Conservation (phyloP, 2,797 vertebrate species). For the Enteromius mattozi region DNA sequence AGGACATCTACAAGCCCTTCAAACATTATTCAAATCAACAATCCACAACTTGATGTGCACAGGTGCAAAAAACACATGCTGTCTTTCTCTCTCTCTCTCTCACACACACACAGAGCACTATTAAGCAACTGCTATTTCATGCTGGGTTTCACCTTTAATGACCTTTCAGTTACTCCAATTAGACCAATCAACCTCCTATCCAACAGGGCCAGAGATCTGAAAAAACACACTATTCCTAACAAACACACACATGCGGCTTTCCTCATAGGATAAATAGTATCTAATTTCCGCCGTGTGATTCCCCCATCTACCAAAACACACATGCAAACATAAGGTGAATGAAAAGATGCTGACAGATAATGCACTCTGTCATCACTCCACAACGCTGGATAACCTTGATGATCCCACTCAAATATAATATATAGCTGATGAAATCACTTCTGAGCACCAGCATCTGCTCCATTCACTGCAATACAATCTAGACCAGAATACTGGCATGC, state of each 20-base stretch:
- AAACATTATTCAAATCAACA: conserved; percentile 18
- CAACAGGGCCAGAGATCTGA: conserved; percentile 39
- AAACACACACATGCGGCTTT: conserved; percentile 16
- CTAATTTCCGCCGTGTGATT: not conserved
- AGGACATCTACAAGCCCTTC: not conserved
- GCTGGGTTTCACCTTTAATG: conserved; percentile 66
- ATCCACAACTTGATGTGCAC: not conserved
- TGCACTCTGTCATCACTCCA: conserved; percentile 8
- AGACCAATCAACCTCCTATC: conserved; percentile 54
- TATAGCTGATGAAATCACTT: conserved; percentile 69
- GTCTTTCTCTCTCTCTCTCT: not conserved
- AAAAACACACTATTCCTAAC: conserved; percentile 19
- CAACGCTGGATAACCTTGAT: conserved; percentile 32
- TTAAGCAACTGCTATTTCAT: conserved; percentile 33
- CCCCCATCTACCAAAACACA: not conserved
- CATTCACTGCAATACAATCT: conserved; percentile 50
- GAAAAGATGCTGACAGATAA: not conserved
- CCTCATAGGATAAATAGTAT: not conserved
- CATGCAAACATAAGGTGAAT: not conserved
- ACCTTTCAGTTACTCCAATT: conserved; percentile 58
- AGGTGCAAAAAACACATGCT: conserved; percentile 18
- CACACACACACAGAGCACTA: conserved; percentile 14
- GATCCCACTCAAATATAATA: conserved; percentile 47
- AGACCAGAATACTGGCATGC: conserved; percentile 60
- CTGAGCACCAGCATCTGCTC: conserved; percentile 54